Evolutionary conservation across 2,888 invertebrate species (phyloP), one percentile per base, ranked within the genome.

Genomic region (Serrognathus titanus): DNA sequence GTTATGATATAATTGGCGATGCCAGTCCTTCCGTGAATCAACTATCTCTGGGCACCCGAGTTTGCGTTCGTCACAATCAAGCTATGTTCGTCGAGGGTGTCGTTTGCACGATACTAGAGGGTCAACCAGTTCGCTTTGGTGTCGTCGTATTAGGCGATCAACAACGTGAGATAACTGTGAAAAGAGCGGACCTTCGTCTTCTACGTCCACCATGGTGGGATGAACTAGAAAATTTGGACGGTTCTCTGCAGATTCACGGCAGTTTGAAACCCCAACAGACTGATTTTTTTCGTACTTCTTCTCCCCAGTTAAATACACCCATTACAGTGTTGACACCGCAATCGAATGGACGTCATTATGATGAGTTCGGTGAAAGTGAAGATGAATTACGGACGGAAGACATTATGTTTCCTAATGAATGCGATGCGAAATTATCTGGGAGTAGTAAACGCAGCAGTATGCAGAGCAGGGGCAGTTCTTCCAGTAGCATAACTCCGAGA

Each of bases 161-260:
- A 61, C 77, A 78, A 53, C 75, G 75, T 60, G 81, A 63, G 45
- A 55, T 63, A 12, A 63, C 61, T 6, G 92, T 95, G 61, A 90
- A 92, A 71, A 83, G 97, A 38, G 94, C 97, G 3, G 94, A 96
- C 75, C 81, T 98, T 58, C 85, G 98, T 20, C 83, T 98, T 24
- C 80, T 97, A 64, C 86, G 90, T 72, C 95, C 97, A 11, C 98
- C 97, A 0, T 98, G 98, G 97, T 92, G 90, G 80, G 98, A 97
- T 70, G 97, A 98, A 78, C 77, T 97, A 57, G 92, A 90, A 69
- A 90, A 89, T 68, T 61, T 74, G 13, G 61, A 61, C 16, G 24
- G 24, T 9, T 24, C 58, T 9, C 46, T 46, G 20, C 45, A 41
- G 35, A 35, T 35, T n/a, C 65, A 64, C 9, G 62, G 61, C 5